Base-by-base conservation (phyloP, 2,797 vertebrate species). In the Erpetoichthys calabaricus region DNA sequence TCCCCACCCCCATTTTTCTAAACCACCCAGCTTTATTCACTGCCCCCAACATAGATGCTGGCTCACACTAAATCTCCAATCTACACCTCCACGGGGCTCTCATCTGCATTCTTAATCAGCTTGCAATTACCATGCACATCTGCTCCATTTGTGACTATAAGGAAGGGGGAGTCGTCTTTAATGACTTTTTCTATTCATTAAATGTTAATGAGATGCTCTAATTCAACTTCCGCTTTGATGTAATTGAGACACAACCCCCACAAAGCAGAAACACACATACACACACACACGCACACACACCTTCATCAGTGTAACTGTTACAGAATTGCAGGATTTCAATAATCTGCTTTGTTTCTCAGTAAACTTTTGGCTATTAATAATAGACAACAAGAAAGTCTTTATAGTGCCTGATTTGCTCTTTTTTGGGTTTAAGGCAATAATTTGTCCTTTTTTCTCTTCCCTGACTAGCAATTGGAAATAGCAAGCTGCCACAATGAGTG, bases 401-500 rank as follows among this genome's bases (percentile, higher is more conserved):
- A 25, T 25, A 25, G 25, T 25, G 25, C 25, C 25, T 25, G 25
- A 25, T 66, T 70, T 66, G 67, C 62, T 51, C 63, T 71, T 66
- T 25, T 25, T 75, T 65, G 79, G 74, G 73, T 76, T 67, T 71
- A 68, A 73, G 67, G 66, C 62, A 62, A 71, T 58, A 64, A 65
- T 65, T 58, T 67, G 75, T 65, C 73, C 59, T 60, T 70, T 64
- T 46, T 52, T 53, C 45, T 75, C 68, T 76, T 78, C 73, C 74
- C 70, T 70, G 62, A 74, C 73, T 77, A 76, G 25, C 25, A 7
- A 68, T 73, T 73, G 54, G 60, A 68, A 76, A 77, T 76, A 75
- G 73, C 75, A 75, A 67, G 60, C 69, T 80, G 75, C 76, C 77
- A 77, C 73, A 67, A 2, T 52, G 62, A 66, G 70, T 73, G 70